A percentile compares a stretch with the other conserved stretches of the same genome.
phyloP scores from a whole-genome alignment of 2,888 invertebrate genomes.

The Strigamia transsilvanica region DNA sequence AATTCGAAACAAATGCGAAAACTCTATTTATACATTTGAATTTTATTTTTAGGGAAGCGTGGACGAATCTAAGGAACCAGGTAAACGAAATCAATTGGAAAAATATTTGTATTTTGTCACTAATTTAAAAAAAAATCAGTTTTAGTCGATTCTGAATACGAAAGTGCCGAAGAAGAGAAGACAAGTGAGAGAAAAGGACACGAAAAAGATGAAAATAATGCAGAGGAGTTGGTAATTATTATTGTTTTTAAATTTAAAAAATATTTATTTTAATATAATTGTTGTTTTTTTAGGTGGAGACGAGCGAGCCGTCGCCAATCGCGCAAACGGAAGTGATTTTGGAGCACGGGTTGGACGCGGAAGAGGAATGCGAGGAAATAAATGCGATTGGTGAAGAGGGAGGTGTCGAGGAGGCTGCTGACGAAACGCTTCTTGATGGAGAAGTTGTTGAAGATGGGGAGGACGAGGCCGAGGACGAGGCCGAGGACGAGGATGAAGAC shows the following conservation, averaged over 20 bases:
- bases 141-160: constrained; percentile 61
- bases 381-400: constrained; percentile 57
- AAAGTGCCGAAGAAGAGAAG: constrained; percentile 61
- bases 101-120: not conserved
- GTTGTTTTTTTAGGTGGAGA: not conserved
- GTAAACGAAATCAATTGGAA: not conserved
- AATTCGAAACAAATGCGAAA: constrained; percentile 8
- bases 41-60: constrained; percentile 53
- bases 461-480: constrained; percentile 59
- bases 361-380: not conserved
- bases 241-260: not conserved
- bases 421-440: constrained; percentile 59
- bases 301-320: not conserved
- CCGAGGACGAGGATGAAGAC: constrained; percentile 58
- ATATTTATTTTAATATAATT: not conserved
- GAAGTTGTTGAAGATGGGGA: constrained; percentile 60
- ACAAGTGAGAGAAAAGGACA: constrained; percentile 26
- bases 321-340: not conserved
- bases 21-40: not conserved
- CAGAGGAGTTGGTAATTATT: no score
- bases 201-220: constrained; percentile 50
- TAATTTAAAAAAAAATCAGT: not conserved
- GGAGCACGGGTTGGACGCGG: not conserved
- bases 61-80: constrained; percentile 48
- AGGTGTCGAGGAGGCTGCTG: constrained; percentile 60